A percentile compares a stretch with the other conserved stretches of the same genome.
phyloP scores from a whole-genome alignment of 2,113 vertebrate species.

The Epinephelus moara region DNA sequence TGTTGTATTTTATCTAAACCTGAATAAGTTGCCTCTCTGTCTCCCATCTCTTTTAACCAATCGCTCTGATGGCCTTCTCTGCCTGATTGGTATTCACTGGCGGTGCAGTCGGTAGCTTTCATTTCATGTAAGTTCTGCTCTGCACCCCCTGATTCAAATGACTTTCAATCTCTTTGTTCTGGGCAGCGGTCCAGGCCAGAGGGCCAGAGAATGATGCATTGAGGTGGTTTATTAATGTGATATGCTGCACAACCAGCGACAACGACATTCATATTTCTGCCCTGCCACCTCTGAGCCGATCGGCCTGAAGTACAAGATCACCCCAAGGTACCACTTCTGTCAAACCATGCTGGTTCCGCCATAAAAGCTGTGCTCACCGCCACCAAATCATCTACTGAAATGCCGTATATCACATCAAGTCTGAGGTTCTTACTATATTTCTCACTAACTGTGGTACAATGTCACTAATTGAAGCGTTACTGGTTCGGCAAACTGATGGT shows the following conservation, averaged over 20 bases:
- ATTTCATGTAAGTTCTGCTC: slow-evolving; percentile 71
- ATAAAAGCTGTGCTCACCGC: slow-evolving; percentile 2
- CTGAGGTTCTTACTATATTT: background rate
- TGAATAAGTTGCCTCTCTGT: slow-evolving; percentile 19
- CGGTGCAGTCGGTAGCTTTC: slow-evolving; percentile 48
- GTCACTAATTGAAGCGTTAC: slow-evolving; percentile 6
- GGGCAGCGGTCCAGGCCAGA: slow-evolving; percentile 71
- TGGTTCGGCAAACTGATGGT: slow-evolving; percentile 5
- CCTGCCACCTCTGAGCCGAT: slow-evolving; percentile 42
- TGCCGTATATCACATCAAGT: slow-evolving; percentile 8
- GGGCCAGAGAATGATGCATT: slow-evolving; percentile 66
- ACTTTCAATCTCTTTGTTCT: slow-evolving; percentile 81
- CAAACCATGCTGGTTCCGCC: slow-evolving; percentile 34
- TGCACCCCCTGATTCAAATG: slow-evolving; percentile 66
- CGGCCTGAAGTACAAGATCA: slow-evolving; percentile 45
- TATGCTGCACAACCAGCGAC: slow-evolving; percentile 58
- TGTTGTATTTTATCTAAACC: background rate
- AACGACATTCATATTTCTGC: slow-evolving; percentile 67
- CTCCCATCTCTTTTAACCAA: slow-evolving; percentile 31
- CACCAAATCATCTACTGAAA: slow-evolving; percentile 38
- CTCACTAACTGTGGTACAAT: slow-evolving; percentile 27
- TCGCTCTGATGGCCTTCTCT: slow-evolving; percentile 18
- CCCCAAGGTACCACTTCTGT: slow-evolving; percentile 43
- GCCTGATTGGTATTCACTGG: slow-evolving; percentile 67
- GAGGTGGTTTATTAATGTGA: slow-evolving; percentile 75